These are phyloP conservation scores for Boulengeromyrus knoepffleri DNA, from an alignment of 2,113 vertebrate species.

Conservation along the genomic window DNA sequence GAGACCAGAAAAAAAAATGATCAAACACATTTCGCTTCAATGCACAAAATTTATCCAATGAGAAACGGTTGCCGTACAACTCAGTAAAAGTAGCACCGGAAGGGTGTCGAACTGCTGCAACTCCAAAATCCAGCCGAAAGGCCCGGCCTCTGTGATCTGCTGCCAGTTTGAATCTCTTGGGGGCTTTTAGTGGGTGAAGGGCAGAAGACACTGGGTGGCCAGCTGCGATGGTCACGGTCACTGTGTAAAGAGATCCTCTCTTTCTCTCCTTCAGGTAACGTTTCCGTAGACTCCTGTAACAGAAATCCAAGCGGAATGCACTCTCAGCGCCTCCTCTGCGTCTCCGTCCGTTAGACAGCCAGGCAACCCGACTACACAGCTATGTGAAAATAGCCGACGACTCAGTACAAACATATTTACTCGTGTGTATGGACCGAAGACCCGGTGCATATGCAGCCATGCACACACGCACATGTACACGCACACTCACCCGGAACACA, in stretches of 20 bases:
- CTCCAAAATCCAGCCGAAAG: neutral
- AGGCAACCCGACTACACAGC: conserved; percentile 37
- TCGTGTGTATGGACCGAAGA: conserved; percentile 29
- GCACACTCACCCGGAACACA: conserved; percentile 38
- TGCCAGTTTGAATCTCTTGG: neutral
- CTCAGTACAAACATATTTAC: conserved; percentile 15
- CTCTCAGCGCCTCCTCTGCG: conserved; percentile 50
- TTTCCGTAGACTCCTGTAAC: conserved; percentile 47
- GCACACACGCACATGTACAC: conserved; percentile 52
- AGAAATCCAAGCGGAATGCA: conserved; percentile 51
- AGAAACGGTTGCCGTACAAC: neutral
- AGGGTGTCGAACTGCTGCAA: neutral
- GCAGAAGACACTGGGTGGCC: conserved; percentile 3
- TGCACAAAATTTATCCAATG: neutral
- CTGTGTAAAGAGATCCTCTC: conserved; percentile 16
- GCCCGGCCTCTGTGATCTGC: neutral
- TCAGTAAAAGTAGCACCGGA: neutral
- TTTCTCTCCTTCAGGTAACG: conserved; percentile 45
- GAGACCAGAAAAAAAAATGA: neutral
- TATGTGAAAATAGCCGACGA: conserved; percentile 19
- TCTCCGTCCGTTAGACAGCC: conserved; percentile 49
- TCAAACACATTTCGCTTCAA: neutral
- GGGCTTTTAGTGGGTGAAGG: neutral
- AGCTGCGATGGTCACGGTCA: neutral
- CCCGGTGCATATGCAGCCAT: conserved; percentile 34